phyloP scores from a whole-genome alignment of 2,113 vertebrate species.

The Corynorhinus townsendii region DNA sequence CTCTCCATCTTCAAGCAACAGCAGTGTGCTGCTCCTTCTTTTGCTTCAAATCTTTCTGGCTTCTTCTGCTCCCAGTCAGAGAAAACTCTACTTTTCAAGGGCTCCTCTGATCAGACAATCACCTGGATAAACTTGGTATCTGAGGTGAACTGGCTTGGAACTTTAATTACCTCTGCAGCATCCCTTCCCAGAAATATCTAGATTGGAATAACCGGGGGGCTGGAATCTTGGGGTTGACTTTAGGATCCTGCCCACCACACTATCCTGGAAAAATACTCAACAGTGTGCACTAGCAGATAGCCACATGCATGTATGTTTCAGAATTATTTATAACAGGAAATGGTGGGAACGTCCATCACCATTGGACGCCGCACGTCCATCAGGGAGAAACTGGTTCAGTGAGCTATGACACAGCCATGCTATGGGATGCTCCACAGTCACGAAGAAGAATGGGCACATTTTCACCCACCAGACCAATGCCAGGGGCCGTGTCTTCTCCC shows the following conservation, averaged over 20 bases:
- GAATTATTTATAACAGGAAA: neutral
- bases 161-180: neutral
- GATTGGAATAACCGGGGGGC: neutral
- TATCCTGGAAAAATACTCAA: neutral
- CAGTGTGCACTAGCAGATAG: fast-evolving
- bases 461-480: neutral
- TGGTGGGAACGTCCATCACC: no score
- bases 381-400: neutral
- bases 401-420: neutral
- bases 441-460: no score
- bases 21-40: fast-evolving
- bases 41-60: neutral
- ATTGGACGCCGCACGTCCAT: fast-evolving
- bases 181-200: neutral
- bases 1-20: neutral
- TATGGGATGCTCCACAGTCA: neutral
- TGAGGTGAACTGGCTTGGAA: neutral
- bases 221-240: neutral
- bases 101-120: fast-evolving
- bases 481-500: fast-evolving
- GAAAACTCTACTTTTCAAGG: neutral
- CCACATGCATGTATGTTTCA: fast-evolving
- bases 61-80: neutral
- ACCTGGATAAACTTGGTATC: neutral
- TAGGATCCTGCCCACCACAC: neutral